phyloP scores from a whole-genome alignment of 2,113 vertebrate genomes.

The Emydura subglobosa region DNA sequence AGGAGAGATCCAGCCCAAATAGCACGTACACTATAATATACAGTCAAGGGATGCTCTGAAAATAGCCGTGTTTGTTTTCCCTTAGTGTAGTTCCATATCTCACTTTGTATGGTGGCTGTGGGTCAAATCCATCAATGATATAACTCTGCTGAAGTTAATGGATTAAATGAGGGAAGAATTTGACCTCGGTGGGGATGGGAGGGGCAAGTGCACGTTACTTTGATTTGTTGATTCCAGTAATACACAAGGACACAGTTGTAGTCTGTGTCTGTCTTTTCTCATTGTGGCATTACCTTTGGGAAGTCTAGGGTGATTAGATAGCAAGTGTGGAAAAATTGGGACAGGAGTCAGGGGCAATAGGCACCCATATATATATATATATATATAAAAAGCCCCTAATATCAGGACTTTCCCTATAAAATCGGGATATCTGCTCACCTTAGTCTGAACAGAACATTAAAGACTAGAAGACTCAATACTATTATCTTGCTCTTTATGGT shows the following conservation, averaged over 20 bases:
- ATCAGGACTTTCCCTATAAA: no score
- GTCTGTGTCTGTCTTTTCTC: neutral
- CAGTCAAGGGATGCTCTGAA: neutral
- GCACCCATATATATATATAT: no score
- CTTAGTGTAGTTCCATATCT: neutral
- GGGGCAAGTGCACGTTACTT: rapidly evolving
- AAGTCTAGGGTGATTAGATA: neutral
- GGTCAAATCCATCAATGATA: neutral
- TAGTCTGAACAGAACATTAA: neutral
- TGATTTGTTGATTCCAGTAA: neutral
- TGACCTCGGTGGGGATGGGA: rapidly evolving
- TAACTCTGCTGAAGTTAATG: neutral
- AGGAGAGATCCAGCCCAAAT: slow-evolving; percentile 41
- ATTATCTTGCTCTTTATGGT: neutral
- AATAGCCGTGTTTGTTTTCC: neutral
- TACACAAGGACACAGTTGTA: neutral
- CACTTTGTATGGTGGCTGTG: neutral
- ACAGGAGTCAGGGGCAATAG: no score
- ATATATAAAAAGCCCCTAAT: no score
- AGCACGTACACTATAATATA: slow-evolving; percentile 14
- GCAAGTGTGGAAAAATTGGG: no score
- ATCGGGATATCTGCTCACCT: no score
- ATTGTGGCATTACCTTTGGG: neutral
- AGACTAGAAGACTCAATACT: neutral
- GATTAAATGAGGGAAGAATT: neutral